A percentile compares a stretch with the other conserved stretches of the same genome.
Conservation (phyloP, 2,797 vertebrate species). For the Carcharodon carcharias region DNA sequence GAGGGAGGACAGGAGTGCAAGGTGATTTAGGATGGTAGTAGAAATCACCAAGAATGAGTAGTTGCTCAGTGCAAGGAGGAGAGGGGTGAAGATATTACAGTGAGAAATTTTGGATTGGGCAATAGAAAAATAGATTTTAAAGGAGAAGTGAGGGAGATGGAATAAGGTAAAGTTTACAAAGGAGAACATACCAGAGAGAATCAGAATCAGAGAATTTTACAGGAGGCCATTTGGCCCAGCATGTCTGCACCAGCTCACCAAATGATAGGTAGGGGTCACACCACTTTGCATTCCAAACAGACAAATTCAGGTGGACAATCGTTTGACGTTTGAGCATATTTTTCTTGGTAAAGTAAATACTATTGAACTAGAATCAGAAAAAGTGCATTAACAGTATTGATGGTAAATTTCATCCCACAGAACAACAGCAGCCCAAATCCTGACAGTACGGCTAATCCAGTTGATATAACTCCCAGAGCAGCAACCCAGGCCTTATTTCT, state of each 20-base stretch:
- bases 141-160: background rate
- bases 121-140: background rate
- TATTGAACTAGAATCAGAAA: constrained; percentile 28
- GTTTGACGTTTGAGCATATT: background rate
- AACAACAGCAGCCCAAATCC: constrained; percentile 69
- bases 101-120: background rate
- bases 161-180: background rate
- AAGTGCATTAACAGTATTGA: constrained; percentile 53
- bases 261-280: background rate
- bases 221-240: too few species aligned
- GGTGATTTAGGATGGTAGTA: background rate
- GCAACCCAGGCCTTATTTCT: constrained; percentile 73
- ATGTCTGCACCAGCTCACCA: too few species aligned
- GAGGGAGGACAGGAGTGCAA: background rate
- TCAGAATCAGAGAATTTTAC: too few species aligned
- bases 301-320: background rate
- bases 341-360: background rate
- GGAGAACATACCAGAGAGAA: background rate
- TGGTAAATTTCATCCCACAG: constrained; percentile 65
- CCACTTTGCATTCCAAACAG: background rate
- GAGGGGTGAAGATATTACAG: background rate
- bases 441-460: constrained; percentile 66
- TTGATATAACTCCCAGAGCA: constrained; percentile 62
- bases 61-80: background rate
- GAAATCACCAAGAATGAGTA: background rate